These are phyloP conservation scores for Coleophora flavipennella DNA, from an alignment of 2,888 invertebrate genomes.

Conservation along the genomic window DNA sequence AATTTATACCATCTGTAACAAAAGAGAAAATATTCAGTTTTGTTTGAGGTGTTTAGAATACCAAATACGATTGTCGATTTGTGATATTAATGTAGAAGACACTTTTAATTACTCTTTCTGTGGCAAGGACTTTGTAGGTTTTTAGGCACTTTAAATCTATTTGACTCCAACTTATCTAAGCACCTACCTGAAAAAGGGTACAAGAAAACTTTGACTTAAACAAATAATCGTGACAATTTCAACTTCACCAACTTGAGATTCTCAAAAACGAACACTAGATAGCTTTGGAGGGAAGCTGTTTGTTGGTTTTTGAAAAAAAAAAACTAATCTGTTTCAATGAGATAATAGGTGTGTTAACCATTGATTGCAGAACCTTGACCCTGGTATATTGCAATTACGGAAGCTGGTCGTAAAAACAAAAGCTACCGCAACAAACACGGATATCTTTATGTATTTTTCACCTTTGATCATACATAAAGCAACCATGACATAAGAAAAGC, in stretches of 20 bases:
- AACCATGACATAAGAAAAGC: conserved; percentile 44
- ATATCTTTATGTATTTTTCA: conserved; percentile 16
- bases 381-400: conserved; percentile 19
- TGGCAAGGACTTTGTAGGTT: neutral
- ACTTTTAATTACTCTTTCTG: neutral
- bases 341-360: conserved; percentile 14
- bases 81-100: neutral
- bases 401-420: conserved; percentile 22
- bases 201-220: conserved; percentile 82
- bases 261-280: conserved; percentile 71
- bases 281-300: conserved; percentile 78
- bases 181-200: conserved; percentile 81
- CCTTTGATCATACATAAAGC: too few species aligned
- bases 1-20: conserved; percentile 95
- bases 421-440: conserved; percentile 30
- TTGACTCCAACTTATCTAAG: conserved; percentile 6
- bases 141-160: neutral
- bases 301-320: conserved; percentile 74
- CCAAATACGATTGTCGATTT: too few species aligned
- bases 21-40: conserved; percentile 50
- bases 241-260: conserved; percentile 43
- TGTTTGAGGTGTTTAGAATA: too few species aligned
- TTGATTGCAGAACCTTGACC: conserved; percentile 12
- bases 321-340: conserved; percentile 8
- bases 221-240: conserved; percentile 73